Conservation (phyloP, 2,888 invertebrate species). For the Eulithis testata region DNA sequence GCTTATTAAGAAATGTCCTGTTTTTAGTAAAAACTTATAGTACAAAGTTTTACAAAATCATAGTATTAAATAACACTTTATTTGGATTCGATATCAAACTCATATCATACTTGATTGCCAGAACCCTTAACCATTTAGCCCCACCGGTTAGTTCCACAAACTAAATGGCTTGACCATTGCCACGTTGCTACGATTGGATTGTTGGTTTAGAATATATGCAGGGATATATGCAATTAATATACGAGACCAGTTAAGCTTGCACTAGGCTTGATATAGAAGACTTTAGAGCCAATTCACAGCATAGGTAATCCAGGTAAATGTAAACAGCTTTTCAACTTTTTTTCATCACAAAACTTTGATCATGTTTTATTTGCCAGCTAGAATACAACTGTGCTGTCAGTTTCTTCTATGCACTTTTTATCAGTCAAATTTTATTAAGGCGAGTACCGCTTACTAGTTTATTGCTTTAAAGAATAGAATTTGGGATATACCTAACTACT, state of each 20-base stretch:
- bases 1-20: no score
- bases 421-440: no score
- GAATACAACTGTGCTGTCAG: no score
- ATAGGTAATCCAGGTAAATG: background rate
- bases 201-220: constrained; percentile 6
- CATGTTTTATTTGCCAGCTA: no score
- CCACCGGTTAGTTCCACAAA: background rate
- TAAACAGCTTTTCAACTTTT: background rate
- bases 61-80: no score
- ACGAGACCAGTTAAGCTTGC: constrained; percentile 9
- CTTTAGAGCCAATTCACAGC: constrained; percentile 14
- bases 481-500: no score
- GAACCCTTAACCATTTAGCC: background rate
- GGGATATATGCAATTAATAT: constrained; percentile 21
- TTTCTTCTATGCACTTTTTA: no score
- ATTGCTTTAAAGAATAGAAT: no score
- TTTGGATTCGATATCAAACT: background rate
- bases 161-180: background rate
- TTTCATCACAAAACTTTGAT: no score
- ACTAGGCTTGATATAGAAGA: constrained; percentile 1
- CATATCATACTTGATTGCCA: background rate
- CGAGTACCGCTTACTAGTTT: no score
- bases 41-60: no score
- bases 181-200: background rate
- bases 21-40: no score